Conservation (phyloP, 2,888 invertebrate species). For the Himalopsyche tibetana region DNA sequence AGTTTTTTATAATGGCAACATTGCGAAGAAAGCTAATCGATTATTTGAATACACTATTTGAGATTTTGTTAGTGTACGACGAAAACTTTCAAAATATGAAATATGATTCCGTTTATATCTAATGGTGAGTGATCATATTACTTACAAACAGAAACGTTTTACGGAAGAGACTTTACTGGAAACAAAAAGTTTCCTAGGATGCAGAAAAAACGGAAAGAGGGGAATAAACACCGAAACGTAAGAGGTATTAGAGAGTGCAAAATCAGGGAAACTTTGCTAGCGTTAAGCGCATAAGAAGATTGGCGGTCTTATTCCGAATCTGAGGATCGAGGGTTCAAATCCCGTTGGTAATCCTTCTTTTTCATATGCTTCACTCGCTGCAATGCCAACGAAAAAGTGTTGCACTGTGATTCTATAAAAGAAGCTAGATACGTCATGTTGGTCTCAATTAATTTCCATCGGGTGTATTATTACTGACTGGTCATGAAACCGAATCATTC, state of each 20-base stretch:
- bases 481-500: no score
- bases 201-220: constrained; percentile 29
- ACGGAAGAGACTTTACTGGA: background rate
- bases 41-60: no score
- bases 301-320: constrained; percentile 63
- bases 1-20: no score
- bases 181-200: constrained; percentile 15
- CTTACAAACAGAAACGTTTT: constrained; percentile 10
- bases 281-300: constrained; percentile 65
- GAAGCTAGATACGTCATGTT: background rate
- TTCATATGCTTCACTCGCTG: constrained; percentile 60
- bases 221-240: constrained; percentile 47
- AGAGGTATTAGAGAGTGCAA: constrained; percentile 63
- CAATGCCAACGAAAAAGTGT: constrained; percentile 31
- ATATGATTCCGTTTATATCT: background rate
- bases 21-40: no score
- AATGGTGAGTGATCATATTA: background rate
- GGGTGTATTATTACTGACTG: no score
- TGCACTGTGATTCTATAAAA: background rate
- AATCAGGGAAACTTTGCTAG: constrained; percentile 63
- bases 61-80: no score
- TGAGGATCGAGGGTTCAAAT: constrained; percentile 62
- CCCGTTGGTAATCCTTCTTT: constrained; percentile 64
- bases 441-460: background rate
- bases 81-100: background rate